Evolutionary conservation across 2,888 invertebrate genomes (phyloP).

Genomic region (Cyclophora punctaria): DNA sequence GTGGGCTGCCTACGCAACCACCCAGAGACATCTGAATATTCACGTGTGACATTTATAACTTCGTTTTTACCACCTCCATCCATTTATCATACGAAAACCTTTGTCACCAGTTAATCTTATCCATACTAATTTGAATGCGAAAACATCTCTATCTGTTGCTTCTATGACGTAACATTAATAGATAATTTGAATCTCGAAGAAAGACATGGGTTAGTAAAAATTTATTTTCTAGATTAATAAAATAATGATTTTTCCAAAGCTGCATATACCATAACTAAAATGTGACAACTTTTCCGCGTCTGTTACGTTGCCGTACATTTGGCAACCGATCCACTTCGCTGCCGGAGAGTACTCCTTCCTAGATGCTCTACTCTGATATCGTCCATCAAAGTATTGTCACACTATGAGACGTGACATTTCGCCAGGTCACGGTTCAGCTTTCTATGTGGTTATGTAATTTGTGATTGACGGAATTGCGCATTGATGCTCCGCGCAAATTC

Average conservation of each 20-base stretch:
- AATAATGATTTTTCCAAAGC: too few relatives aligned
- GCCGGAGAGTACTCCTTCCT: slow-evolving; percentile 2
- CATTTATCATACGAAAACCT: neutral
- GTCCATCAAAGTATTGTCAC: slow-evolving; percentile 29
- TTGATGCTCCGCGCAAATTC: slow-evolving; percentile 30
- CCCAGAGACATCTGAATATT: slow-evolving; percentile 65
- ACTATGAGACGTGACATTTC: slow-evolving; percentile 44
- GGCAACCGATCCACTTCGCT: slow-evolving; percentile 15
- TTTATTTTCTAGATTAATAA: too few relatives aligned
- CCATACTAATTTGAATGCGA: too few relatives aligned
- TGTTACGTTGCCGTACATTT: slow-evolving; percentile 17
- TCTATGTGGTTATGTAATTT: slow-evolving; percentile 48
- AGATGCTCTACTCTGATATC: slow-evolving; percentile 27
- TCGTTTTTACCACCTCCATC: slow-evolving; percentile 6
- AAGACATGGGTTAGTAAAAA: too few relatives aligned
- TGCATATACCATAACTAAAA: neutral
- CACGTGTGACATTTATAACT: slow-evolving; percentile 40
- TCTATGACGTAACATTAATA: too few relatives aligned
- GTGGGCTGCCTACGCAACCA: slow-evolving; percentile 51
- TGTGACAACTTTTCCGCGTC: slow-evolving; percentile 1
- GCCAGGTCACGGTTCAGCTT: slow-evolving; percentile 36
- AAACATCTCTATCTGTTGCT: too few relatives aligned
- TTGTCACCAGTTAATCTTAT: too few relatives aligned
- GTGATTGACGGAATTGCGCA: slow-evolving; percentile 47
- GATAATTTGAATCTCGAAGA: too few relatives aligned